Conservation (phyloP, 1,140 invertebrate genomes). For the Bombus waltoni region DNA sequence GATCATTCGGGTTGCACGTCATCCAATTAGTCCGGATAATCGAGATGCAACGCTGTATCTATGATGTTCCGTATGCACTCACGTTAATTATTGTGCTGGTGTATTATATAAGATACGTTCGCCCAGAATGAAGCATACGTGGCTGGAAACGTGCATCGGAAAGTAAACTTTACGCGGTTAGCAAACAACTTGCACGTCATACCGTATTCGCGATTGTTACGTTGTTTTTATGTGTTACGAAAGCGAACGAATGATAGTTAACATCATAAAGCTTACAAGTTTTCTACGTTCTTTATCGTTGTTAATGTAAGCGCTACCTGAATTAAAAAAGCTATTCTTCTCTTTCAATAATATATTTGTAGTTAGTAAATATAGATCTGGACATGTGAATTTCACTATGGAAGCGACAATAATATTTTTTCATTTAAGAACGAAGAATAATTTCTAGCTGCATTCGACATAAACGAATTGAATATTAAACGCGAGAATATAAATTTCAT, state of each 20-base stretch:
- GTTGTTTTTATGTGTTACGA: not conserved
- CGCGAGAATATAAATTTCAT: too few species aligned
- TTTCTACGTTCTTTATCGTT: not conserved
- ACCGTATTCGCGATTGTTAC: not conserved
- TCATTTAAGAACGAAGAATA: too few species aligned
- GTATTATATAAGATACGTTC: conserved; percentile 38
- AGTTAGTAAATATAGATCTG: too few species aligned
- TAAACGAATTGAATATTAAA: too few species aligned
- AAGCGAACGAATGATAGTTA: not conserved
- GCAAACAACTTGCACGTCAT: not conserved
- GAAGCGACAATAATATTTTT: too few species aligned
- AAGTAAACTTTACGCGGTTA: conserved; percentile 38
- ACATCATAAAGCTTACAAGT: not conserved
- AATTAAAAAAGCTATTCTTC: too few species aligned
- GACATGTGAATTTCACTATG: too few species aligned
- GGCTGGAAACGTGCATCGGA: conserved; percentile 32
- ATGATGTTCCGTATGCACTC: conserved; percentile 37
- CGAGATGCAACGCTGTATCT: conserved; percentile 34
- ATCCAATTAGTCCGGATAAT: conserved; percentile 48
- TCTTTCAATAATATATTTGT: too few species aligned
- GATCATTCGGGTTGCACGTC: conserved; percentile 39
- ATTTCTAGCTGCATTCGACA: too few species aligned
- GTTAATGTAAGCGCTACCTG: too few species aligned
- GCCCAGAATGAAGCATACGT: conserved; percentile 19
- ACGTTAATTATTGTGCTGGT: conserved; percentile 41